Evolutionary conservation across 2,888 invertebrate species (phyloP), one percentile per base, ranked within the genome.

Genomic region (Drosophila nr. medialis): DNA sequence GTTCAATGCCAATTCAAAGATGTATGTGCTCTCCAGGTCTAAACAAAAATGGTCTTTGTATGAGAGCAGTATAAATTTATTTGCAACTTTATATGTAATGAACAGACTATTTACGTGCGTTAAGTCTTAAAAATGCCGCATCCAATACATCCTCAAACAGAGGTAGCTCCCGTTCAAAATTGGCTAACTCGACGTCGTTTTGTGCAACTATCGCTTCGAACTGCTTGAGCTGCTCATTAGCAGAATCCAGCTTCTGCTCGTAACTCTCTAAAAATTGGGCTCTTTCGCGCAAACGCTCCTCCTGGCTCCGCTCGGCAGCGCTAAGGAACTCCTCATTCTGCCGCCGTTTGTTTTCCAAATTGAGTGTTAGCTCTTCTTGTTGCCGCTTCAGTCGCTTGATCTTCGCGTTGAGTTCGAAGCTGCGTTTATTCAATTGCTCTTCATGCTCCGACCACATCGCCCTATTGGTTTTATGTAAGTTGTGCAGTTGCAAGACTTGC

Each of bases 271-370:
- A 45, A 10, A 49, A 59, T 0, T 30, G 30, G 7, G 42, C 6
- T 6, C 71, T 67, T 2, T 32, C 32, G 4, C 36, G 6, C 24
- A 81, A 38, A 8, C 55, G 64, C 21, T 72, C 50, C 24, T 68
- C 30, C 15, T 85, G 87, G 10, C 69, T 56, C 8, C 60, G 32
- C 53, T 91, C 91, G 21, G 79, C 83, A 6, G 62, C 32, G 7
- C 53, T 34, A 36, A 91, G 77, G 0, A 64, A 64, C 1, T 81
- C 59, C 11, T 86, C 80, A 51, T 81, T 85, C 18, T 75, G 48
- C 2, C 65, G 42, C 5, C 63, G 48, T 27, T 74, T 45, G 32
- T 29, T 50, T 0, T 53, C 15, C 30, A 80, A 11, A 21, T 62
- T 29, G 4, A 69, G 36, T 3, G 42, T 36, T 4, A 72, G 61